A percentile compares a stretch with the other conserved stretches of the same genome.
Conservation (phyloP, 2,888 invertebrate species). For the Agonum fuliginosum region DNA sequence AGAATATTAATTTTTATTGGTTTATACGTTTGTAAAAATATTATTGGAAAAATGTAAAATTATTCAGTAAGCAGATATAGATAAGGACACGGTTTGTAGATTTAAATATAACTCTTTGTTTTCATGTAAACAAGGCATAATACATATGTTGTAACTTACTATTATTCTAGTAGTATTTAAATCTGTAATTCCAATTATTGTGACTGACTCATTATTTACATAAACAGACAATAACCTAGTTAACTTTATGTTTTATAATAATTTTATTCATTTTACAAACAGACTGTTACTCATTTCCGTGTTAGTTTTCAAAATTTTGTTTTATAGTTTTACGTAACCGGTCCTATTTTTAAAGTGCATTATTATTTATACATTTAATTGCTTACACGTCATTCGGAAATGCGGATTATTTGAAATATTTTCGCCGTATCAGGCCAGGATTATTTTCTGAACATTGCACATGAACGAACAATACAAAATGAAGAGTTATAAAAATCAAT, state of each 20-base stretch:
- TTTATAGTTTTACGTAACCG: neutral
- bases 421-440: too few relatives aligned
- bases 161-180: neutral
- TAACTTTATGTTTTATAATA: neutral
- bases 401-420: too few relatives aligned
- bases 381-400: neutral
- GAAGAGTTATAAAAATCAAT: too few relatives aligned
- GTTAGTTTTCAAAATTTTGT: neutral
- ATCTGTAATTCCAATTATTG: neutral
- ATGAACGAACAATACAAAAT: too few relatives aligned
- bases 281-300: neutral
- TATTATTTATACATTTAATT: neutral
- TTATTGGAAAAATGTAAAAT: neutral
- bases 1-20: neutral
- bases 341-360: neutral
- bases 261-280: neutral
- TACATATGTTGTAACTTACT: neutral
- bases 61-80: neutral
- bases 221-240: neutral
- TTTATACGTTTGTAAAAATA: neutral
- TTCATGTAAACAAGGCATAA: neutral
- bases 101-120: neutral
- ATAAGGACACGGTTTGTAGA: neutral
- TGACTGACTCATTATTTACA: neutral
- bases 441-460: too few relatives aligned